Conservation (phyloP, 1,140 invertebrate genomes). For the Scaptomyza pallida region DNA sequence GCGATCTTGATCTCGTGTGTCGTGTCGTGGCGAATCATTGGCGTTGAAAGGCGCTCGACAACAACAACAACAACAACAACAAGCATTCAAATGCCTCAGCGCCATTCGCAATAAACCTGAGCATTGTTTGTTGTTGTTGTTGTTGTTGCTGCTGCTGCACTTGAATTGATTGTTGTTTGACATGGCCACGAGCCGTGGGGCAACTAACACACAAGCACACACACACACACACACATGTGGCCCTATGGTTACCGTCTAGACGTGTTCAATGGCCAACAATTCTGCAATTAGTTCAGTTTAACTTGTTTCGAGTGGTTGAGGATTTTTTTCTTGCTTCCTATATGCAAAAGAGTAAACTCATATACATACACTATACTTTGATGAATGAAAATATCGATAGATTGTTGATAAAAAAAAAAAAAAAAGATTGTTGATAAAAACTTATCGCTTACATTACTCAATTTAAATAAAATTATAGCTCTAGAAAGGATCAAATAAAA, state of each 20-base stretch:
- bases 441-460: no score
- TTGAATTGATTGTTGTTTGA: constrained; percentile 52
- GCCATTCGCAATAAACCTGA: constrained; percentile 28
- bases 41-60: constrained; percentile 9
- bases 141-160: constrained; percentile 25
- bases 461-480: no score
- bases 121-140: constrained; percentile 19
- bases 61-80: constrained; percentile 8
- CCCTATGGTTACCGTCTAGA: constrained; percentile 37
- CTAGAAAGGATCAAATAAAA: no score
- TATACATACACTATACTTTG: no score
- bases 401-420: no score
- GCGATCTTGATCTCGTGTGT: constrained; percentile 43
- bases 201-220: constrained; percentile 5
- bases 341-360: no score
- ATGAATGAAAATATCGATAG: background rate
- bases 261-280: constrained; percentile 10
- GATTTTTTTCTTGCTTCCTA: no score
- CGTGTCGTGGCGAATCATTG: constrained; percentile 13
- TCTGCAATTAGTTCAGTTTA: constrained; percentile 36
- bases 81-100: constrained; percentile 30
- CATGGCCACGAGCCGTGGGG: constrained; percentile 48
- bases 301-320: background rate
- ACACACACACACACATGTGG: background rate
- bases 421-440: no score